These are phyloP conservation scores for Myopa testacea DNA, from an alignment of 2,888 invertebrate species.

Conservation along the genomic window DNA sequence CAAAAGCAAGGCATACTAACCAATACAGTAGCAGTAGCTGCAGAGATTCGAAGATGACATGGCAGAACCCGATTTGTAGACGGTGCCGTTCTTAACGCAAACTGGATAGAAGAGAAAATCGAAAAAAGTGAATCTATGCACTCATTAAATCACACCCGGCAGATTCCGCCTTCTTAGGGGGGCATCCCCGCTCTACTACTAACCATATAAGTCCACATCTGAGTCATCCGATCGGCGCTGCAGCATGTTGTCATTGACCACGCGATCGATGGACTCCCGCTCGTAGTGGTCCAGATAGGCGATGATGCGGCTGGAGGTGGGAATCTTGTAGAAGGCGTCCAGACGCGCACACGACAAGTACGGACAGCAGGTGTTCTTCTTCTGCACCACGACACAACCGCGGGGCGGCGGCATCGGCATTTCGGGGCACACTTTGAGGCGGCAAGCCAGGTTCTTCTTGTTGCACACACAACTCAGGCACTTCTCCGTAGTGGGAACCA, in stretches of 20 bases:
- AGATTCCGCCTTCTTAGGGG: too few relatives aligned
- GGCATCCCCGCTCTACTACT: conserved; percentile 43
- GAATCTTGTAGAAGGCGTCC: conserved; percentile 62
- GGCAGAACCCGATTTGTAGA: conserved; percentile 73
- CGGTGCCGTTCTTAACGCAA: conserved; percentile 66
- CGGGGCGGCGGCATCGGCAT: conserved; percentile 81
- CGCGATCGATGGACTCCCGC: conserved; percentile 65
- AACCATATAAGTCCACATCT: conserved; percentile 61
- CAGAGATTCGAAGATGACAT: conserved; percentile 84
- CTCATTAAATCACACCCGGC: neutral
- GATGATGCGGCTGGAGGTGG: conserved; percentile 63
- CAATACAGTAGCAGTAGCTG: conserved; percentile 88
- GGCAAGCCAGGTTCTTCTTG: conserved; percentile 79
- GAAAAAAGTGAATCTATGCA: neutral
- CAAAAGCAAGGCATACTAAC: conserved; percentile 49
- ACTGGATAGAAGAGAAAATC: conserved; percentile 49
- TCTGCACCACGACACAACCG: conserved; percentile 79
- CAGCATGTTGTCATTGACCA: conserved; percentile 64
- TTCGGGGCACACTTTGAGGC: conserved; percentile 80
- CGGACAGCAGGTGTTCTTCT: conserved; percentile 80
- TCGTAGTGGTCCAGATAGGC: conserved; percentile 66
- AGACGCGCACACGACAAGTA: conserved; percentile 80
- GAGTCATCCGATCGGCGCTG: conserved; percentile 65
- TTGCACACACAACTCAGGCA: conserved; percentile 83
- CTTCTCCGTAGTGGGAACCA: conserved; percentile 78